These are phyloP conservation scores for Gulo gulo DNA, from an alignment of 2,113 vertebrate species.

Conservation along the genomic window DNA sequence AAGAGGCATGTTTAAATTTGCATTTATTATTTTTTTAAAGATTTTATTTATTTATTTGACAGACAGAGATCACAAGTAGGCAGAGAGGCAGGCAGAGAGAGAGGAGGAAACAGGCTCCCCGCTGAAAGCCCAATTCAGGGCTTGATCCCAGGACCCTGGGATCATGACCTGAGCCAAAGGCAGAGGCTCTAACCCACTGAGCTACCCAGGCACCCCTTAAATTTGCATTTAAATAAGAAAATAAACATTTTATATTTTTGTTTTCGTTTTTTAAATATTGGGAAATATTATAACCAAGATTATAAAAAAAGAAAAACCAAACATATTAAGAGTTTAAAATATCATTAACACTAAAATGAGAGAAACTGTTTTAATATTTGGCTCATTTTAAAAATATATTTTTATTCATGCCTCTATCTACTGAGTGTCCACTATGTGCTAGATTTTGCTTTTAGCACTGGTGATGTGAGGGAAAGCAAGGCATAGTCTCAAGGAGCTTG, in stretches of 20 bases:
- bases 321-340: slow-evolving; percentile 1
- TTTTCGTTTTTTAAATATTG: neutral
- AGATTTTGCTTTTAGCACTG: neutral
- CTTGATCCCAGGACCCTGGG: too few species aligned
- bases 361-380: neutral
- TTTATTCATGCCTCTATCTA: neutral
- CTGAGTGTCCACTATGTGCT: neutral
- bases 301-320: neutral
- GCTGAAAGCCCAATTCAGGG: too few species aligned
- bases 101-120: too few species aligned
- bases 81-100: too few species aligned
- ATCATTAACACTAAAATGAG: neutral
- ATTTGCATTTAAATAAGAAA: neutral
- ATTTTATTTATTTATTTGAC: too few species aligned
- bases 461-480: neutral
- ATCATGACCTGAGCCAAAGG: too few species aligned
- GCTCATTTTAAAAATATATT: neutral
- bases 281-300: neutral
- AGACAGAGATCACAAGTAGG: too few species aligned
- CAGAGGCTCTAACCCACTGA: too few species aligned
- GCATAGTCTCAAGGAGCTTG: neutral
- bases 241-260: neutral
- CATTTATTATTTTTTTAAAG: too few species aligned
- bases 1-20: slow-evolving; percentile 21
- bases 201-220: too few species aligned